These are phyloP conservation scores for Aleiodes alternator DNA, from an alignment of 2,888 invertebrate species.

Conservation along the genomic window DNA sequence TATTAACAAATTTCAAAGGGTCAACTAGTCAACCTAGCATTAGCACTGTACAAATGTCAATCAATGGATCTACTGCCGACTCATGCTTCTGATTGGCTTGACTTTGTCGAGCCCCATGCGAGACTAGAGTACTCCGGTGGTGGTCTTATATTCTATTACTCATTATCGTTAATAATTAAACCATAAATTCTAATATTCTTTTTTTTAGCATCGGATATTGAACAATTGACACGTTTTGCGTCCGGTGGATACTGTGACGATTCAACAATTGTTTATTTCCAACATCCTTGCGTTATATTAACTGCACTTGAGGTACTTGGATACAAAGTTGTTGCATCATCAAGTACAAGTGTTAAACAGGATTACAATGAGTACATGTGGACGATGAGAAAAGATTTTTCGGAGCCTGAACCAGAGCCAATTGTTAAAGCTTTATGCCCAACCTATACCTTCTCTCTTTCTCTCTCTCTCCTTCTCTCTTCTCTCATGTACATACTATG, in stretches of 20 bases:
- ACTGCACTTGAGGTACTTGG: slow-evolving; percentile 92
- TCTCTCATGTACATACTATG: slow-evolving; percentile 10
- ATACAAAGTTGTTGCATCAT: slow-evolving; percentile 91
- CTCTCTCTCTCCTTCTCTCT: background rate
- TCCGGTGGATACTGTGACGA: slow-evolving; percentile 91
- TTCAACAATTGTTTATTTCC: slow-evolving; percentile 89
- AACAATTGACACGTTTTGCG: slow-evolving; percentile 88
- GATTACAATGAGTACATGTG: slow-evolving; percentile 95
- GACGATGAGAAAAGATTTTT: slow-evolving; percentile 94
- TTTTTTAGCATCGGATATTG: slow-evolving; percentile 84
- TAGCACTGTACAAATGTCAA: slow-evolving; percentile 98
- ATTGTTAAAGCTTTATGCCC: slow-evolving; percentile 61
- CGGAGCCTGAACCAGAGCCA: slow-evolving; percentile 85
- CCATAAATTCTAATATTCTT: slow-evolving; percentile 34
- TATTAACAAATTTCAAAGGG: no score
- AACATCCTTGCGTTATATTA: slow-evolving; percentile 91
- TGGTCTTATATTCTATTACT: slow-evolving; percentile 77
- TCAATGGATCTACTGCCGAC: slow-evolving; percentile 98
- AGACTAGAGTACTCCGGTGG: slow-evolving; percentile 92
- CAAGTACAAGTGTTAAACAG: slow-evolving; percentile 90
- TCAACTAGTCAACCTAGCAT: slow-evolving; percentile 91
- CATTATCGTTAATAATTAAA: slow-evolving; percentile 13
- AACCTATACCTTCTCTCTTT: slow-evolving; percentile 23
- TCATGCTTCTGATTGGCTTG: slow-evolving; percentile 98
- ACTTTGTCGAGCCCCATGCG: slow-evolving; percentile 94